Base-by-base conservation (phyloP, 2,888 invertebrate species). In the Pimpla rufipes region DNA sequence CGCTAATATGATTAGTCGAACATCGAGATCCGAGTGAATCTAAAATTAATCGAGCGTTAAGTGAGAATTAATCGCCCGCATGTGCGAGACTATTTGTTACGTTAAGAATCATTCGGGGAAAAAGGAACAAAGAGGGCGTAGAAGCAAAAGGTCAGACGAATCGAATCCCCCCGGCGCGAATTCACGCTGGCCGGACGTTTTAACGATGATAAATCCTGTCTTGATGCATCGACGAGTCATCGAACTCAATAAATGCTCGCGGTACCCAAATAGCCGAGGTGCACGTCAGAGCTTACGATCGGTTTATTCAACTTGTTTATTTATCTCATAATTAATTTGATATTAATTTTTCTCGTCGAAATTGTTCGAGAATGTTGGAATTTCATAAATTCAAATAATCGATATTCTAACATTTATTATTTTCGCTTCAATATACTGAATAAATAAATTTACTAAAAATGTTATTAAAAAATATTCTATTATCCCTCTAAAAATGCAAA, bases 1-100 rank as follows among this genome's bases (percentile, higher is more conserved):
- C 37, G 42, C 57, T 74, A 64, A 79, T n/a, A n/a, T 79, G 78
- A 75, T 59, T 57, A 4, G 40, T 40, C 64, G 42, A 64, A 62
- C 68, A 74, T n/a, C 40, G 8, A 62, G 66, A 59, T 64, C 35
- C n/a, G 45, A 57, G 57, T 42, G 78, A 81, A 50, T 5, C 29
- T 40, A 23, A 47, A 81, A 81, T 81, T 76, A 81, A 81, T 81
- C 66, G 29, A 29, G 29, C 29, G 74, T 13, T n/a, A n/a, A 45
- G 45, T 45, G 4, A 70, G 37, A 82, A 82, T 82, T 78, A 75
- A 82, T 82, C 78, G 74, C 68, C 29, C 68, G 74, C 64, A 64
- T 74, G 67, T 45, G 42, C 68, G 10, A 42, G 29, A 50, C 78
- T 52, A 82, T 82, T 70, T 64, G 73, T 82, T 77, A 81, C 37